These are phyloP conservation scores for Malurus elegans DNA, from an alignment of 2,113 vertebrate species.

Conservation along the genomic window DNA sequence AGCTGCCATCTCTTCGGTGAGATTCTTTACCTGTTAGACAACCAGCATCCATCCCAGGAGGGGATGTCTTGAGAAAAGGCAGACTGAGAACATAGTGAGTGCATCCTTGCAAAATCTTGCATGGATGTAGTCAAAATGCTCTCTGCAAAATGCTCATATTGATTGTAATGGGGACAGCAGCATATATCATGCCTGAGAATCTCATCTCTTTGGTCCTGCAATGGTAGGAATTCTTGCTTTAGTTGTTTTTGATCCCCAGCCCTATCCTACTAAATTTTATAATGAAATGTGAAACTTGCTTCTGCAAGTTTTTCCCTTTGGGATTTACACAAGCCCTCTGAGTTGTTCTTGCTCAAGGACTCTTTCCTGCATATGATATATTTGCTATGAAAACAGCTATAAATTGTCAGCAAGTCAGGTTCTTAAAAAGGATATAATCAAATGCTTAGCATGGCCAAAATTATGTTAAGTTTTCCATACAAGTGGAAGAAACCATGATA, in stretches of 20 bases:
- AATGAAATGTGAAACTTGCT: neutral
- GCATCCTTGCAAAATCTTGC: neutral
- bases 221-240: neutral
- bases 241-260: neutral
- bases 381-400: neutral
- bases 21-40: slow-evolving; percentile 79
- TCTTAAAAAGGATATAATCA: neutral
- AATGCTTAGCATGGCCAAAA: neutral
- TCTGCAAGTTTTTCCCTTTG: neutral
- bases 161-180: neutral
- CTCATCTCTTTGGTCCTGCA: neutral
- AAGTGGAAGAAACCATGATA: neutral
- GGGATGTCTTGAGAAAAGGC: neutral
- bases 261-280: neutral
- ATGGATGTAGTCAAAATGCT: neutral
- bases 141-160: neutral
- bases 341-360: neutral
- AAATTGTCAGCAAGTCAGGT: neutral
- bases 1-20: slow-evolving; percentile 81
- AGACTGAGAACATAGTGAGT: neutral
- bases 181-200: neutral
- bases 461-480: neutral
- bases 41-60: neutral
- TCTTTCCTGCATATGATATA: neutral
- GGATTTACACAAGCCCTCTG: neutral